Percentiles rank a stretch among this genome's conserved stretches.
Evolutionary conservation across 2,797 vertebrate species (phyloP).

Genomic region (Leptatherina wallacei): DNA sequence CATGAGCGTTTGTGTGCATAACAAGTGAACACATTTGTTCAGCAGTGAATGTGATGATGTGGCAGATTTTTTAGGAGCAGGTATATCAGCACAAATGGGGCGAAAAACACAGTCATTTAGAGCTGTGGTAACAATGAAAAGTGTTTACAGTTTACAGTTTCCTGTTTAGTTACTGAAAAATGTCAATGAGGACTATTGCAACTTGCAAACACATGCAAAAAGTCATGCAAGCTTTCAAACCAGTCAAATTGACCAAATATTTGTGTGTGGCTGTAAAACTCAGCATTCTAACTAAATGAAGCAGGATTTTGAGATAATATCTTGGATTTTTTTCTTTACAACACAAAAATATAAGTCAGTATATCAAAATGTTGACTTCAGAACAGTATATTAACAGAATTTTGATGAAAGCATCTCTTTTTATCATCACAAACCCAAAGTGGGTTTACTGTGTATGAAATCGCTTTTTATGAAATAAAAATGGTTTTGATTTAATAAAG

Average conservation of each 20-base stretch:
- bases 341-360: background rate
- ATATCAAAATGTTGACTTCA: background rate
- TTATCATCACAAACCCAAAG: background rate
- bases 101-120: constrained; percentile 28
- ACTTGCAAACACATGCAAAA: background rate
- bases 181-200: background rate
- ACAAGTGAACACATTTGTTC: constrained; percentile 6
- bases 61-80: constrained; percentile 3
- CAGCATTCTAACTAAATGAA: background rate
- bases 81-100: background rate
- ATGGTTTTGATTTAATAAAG: background rate
- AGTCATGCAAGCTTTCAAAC: background rate
- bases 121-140: constrained; percentile 11
- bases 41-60: constrained; percentile 9
- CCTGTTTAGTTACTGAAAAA: background rate
- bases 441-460: background rate
- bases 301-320: background rate
- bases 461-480: background rate
- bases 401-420: background rate
- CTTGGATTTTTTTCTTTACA: background rate
- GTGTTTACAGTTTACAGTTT: constrained; percentile 24
- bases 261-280: background rate
- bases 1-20: background rate
- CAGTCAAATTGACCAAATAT: background rate
- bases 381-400: background rate